Conservation (phyloP, 2,797 vertebrate genomes). For the Chelmon rostratus region DNA sequence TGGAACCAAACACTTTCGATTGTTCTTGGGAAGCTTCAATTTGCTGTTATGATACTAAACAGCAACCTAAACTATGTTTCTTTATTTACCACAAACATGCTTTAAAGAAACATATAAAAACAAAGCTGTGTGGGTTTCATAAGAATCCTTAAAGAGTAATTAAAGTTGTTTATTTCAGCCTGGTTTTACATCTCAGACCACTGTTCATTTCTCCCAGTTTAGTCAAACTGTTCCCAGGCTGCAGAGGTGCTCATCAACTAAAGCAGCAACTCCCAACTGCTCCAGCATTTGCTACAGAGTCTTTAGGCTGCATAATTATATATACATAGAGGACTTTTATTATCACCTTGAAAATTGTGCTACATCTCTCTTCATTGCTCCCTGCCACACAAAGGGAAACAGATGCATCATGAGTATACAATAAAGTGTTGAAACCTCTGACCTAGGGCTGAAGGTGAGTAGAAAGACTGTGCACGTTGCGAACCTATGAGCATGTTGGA, state of each 20-base stretch:
- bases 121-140: constrained; percentile 18
- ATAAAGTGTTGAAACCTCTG: not conserved
- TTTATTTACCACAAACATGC: constrained; percentile 32
- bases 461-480: not conserved
- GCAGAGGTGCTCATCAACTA: not conserved
- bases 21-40: constrained; percentile 1
- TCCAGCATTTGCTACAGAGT: not conserved
- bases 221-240: constrained; percentile 13
- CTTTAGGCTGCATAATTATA: not conserved
- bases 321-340: not conserved
- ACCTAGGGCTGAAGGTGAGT: not conserved
- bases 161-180: constrained; percentile 55
- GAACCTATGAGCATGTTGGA: constrained; percentile 2
- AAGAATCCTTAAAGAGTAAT: constrained; percentile 32
- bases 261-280: not conserved
- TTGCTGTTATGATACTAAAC: not conserved
- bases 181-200: constrained; percentile 29
- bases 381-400: not conserved
- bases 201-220: constrained; percentile 28
- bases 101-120: constrained; percentile 31
- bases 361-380: not conserved
- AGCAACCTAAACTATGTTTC: not conserved
- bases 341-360: not conserved
- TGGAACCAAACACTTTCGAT: not conserved
- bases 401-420: not conserved